Conservation (phyloP, 2,888 invertebrate genomes). For the Pinctada fucata region DNA sequence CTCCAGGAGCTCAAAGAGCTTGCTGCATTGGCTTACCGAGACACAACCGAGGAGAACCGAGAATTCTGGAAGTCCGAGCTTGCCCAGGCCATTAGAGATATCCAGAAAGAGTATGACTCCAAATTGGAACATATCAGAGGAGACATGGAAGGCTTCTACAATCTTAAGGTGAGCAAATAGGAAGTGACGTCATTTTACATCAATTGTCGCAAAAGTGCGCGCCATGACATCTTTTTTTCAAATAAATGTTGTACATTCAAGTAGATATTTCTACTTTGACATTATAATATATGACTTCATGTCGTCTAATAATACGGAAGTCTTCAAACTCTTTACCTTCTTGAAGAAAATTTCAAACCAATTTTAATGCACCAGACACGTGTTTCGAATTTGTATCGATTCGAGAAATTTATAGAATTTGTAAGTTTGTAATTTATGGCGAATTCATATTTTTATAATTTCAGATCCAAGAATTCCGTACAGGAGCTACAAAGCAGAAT, state of each 20-base stretch:
- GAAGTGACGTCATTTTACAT: not conserved
- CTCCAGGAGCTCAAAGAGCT: conserved; percentile 78
- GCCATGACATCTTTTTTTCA: too few relatives aligned
- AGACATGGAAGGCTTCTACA: conserved; percentile 79
- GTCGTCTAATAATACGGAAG: not conserved
- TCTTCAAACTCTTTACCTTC: too few relatives aligned
- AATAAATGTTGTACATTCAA: too few relatives aligned
- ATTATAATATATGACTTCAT: not conserved
- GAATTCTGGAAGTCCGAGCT: conserved; percentile 80
- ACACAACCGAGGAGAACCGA: conserved; percentile 79
- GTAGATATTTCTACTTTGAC: too few relatives aligned
- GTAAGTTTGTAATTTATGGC: not conserved
- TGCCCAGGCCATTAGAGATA: conserved; percentile 78
- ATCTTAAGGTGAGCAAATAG: conserved; percentile 76
- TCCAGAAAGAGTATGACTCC: conserved; percentile 79
- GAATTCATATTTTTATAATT: conserved; percentile 7
- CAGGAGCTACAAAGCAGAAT: conserved; percentile 77
- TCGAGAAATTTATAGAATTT: not conserved
- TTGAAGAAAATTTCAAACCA: too few relatives aligned
- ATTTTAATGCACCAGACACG: too few relatives aligned
- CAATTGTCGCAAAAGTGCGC: too few relatives aligned
- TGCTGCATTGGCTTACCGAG: conserved; percentile 78
- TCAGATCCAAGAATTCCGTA: conserved; percentile 79
- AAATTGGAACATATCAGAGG: conserved; percentile 77
- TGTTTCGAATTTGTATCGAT: not conserved